Evolutionary conservation across 2,888 invertebrate species (phyloP), one percentile per base, ranked within the genome.

Genomic region (Syrista parreyssii): DNA sequence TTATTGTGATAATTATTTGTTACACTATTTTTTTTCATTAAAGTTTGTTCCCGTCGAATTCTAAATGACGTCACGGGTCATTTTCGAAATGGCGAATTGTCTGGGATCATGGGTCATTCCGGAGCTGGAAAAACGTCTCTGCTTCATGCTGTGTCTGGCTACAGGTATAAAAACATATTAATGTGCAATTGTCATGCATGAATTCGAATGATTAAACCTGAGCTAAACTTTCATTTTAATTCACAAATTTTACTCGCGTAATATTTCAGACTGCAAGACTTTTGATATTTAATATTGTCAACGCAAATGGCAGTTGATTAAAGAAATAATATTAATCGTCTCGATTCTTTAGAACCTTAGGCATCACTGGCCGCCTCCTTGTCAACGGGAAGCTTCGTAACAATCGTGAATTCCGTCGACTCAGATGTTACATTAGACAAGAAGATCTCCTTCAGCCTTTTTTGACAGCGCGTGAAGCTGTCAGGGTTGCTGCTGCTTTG

Each of bases 351-450:
- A 95, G 95, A 86, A 94, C 94, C 40, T 93, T 92, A 34, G 95
- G 95, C 68, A 94, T 96, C 0, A 92, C 93, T 30, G 97, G 96
- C 1, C 93, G 93, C 72, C 93, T 96, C 32, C 91, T 94, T 82
- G 94, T 96, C n/a, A 95, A 96, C 85, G 94, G 94, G 4, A 92
- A 93, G 81, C 91, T 91, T 1, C 92, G 96, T 35, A 94, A 96
- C 86, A 93, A 95, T 88, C 92, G 94, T 4, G 91, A 92, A 80
- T 95, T 96, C 91, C 93, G 95, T 82, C 94, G 94, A 86, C 93
- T 94, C 84, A 96, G 96, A 11, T 96, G 96, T 87, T 97, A 97
- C 92, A 96, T 97, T 85, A 96, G 96, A 83, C 97, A 97, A 89
- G 95, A 96, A 81, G 95, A 96, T 87, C 92, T 95, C 33, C 93